A percentile compares a stretch with the other conserved stretches of the same genome.
These are phyloP conservation scores for Listronotus oregonensis DNA, from an alignment of 1,140 invertebrate genomes.

Conservation along the genomic window DNA sequence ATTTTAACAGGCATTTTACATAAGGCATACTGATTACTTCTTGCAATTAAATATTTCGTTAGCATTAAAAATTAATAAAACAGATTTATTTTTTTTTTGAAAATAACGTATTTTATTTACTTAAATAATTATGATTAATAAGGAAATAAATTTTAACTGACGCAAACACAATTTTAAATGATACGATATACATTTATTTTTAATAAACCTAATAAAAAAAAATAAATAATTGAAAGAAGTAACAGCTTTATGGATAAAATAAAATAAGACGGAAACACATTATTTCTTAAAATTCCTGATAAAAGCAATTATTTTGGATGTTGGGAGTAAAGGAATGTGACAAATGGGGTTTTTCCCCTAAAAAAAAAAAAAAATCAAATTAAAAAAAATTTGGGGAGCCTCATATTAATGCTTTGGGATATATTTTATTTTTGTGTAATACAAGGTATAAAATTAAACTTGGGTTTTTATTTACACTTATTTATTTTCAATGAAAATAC, in stretches of 20 bases:
- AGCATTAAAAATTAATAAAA: too few relatives aligned
- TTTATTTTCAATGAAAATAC: too few relatives aligned
- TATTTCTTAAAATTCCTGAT: neutral
- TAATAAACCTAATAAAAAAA: too few relatives aligned
- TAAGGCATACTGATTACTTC: slow-evolving; percentile 10
- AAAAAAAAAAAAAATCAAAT: slow-evolving; percentile 33
- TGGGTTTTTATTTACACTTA: neutral
- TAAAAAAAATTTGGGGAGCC: slow-evolving; percentile 51
- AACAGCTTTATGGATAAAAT: slow-evolving; percentile 15
- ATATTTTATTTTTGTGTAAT: slow-evolving; percentile 3
- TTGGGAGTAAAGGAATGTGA: neutral
- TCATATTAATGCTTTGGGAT: slow-evolving; percentile 45
- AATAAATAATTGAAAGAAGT: slow-evolving; percentile 19
- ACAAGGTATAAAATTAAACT: neutral
- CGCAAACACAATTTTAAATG: too few relatives aligned
- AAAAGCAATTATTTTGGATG: slow-evolving; percentile 27
- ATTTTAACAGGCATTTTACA: slow-evolving; percentile 23
- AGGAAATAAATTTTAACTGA: too few relatives aligned
- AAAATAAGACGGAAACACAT: slow-evolving; percentile 17
- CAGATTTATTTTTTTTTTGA: too few relatives aligned
- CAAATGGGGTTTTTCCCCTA: slow-evolving; percentile 18
- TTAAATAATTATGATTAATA: too few relatives aligned
- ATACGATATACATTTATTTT: too few relatives aligned
- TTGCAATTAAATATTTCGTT: neutral
- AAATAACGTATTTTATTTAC: too few relatives aligned